Evolutionary conservation across 2,797 vertebrate species (phyloP), one percentile per base, ranked within the genome.

Genomic region (Ficedula albicollis): DNA sequence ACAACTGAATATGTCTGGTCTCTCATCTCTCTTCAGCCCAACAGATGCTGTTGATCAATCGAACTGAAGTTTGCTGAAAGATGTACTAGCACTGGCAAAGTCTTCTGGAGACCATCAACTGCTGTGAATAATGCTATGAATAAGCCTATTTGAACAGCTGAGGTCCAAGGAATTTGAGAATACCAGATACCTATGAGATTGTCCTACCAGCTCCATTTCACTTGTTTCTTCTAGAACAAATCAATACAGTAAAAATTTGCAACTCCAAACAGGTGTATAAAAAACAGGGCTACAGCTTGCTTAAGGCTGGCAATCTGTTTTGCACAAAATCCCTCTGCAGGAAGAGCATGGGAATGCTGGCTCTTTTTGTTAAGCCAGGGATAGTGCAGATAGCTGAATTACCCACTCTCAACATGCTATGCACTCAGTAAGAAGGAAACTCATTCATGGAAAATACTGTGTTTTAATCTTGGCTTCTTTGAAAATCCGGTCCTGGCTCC

Each of bases 401-500:
- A 69, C 32, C 36, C 39, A 13, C 59, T 69, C 36, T 91, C 83
- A 76, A 5, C 82, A 46, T 66, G 62, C 30, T 88, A 62, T 91
- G 76, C 91, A 36, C 39, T 97, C 73, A 88, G 83, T 41, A 76
- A 74, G 84, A 95, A 89, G 80, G 80, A 95, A 95, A 95, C 21
- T 60, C 80, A 90, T 94, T 94, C 94, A 82, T 58, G 70, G 84
- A 94, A 95, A 95, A 94, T 74, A 81, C 38, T 49, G 26, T 59
- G 51, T 63, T 95, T 94, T 94, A 60, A 75, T 76, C 52, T 74
- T 92, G 86, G 36, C 86, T 93, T 81, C 74, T 84, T 84, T 87
- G 74, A 89, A 91, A 96, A 93, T 92, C 59, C 41, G 19, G 70
- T 93, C 49, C 49, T 89, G 92, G 93, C 94, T 95, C 77, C 70